These are phyloP conservation scores for Nasonia oneida DNA, from an alignment of 2,888 invertebrate species.

Conservation along the genomic window DNA sequence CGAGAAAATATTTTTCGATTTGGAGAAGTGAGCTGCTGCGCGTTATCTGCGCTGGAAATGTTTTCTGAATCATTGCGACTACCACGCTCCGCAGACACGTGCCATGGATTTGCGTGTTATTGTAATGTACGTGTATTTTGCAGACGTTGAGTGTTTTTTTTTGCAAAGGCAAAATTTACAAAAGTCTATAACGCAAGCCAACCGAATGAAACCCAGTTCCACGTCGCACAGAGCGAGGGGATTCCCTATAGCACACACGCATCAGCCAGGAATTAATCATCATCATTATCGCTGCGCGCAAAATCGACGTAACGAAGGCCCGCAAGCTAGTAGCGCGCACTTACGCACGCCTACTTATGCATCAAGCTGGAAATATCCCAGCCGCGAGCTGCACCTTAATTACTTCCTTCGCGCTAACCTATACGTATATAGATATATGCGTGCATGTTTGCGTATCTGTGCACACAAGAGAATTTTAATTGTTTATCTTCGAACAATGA, in stretches of 20 bases:
- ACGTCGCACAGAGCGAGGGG: neutral
- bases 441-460: neutral
- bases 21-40: neutral
- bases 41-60: neutral
- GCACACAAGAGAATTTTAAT: neutral
- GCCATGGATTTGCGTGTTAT: no score
- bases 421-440: neutral
- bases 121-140: no score
- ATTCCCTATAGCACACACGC: no score
- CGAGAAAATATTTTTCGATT: neutral
- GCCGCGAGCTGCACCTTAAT: constrained; percentile 24
- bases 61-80: constrained; percentile 4
- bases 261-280: neutral
- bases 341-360: constrained; percentile 51
- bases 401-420: constrained; percentile 43
- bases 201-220: neutral
- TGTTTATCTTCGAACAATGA: constrained; percentile 12
- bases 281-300: neutral
- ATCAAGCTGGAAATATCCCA: constrained; percentile 44
- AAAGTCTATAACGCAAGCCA: neutral
- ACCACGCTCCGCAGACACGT: no score
- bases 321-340: neutral
- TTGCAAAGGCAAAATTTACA: no score
- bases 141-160: no score
- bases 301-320: constrained; percentile 19